Conservation (phyloP, 2,888 invertebrate species). For the Pseudeuparius sepicola region DNA sequence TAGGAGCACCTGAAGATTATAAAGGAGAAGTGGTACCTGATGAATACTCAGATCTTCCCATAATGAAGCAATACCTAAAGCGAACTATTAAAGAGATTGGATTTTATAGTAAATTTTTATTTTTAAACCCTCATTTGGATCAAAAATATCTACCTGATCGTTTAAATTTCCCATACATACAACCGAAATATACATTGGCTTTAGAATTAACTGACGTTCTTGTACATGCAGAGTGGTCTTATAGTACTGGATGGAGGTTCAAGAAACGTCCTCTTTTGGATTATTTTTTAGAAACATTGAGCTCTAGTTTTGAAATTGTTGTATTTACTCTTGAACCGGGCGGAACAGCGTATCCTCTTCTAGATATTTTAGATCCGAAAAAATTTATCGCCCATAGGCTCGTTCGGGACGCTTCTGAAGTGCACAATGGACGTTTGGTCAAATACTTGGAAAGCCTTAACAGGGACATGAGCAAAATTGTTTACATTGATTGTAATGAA, state of each 20-base stretch:
- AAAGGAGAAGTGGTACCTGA: too few relatives aligned
- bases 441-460: conserved; percentile 80
- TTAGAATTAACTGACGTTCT: conserved; percentile 91
- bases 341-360: conserved; percentile 85
- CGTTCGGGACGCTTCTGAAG: conserved; percentile 89
- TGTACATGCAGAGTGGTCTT: conserved; percentile 97
- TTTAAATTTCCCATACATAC: conserved; percentile 75
- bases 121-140: too few relatives aligned
- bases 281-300: conserved; percentile 63
- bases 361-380: conserved; percentile 87
- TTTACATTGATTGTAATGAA: conserved; percentile 88
- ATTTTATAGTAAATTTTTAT: too few relatives aligned
- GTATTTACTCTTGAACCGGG: conserved; percentile 94
- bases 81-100: too few relatives aligned
- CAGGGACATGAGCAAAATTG: conserved; percentile 75
- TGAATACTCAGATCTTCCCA: too few relatives aligned
- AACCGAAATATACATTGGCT: conserved; percentile 92
- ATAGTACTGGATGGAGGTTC: conserved; percentile 93
- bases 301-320: conserved; percentile 76
- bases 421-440: conserved; percentile 84
- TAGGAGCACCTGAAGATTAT: too few relatives aligned
- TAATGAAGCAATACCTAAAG: too few relatives aligned
- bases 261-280: conserved; percentile 92
- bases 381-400: conserved; percentile 77
- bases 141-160: conserved; percentile 89